phyloP scores from a whole-genome alignment of 1,140 invertebrate species.

The Drosophila burlai region DNA sequence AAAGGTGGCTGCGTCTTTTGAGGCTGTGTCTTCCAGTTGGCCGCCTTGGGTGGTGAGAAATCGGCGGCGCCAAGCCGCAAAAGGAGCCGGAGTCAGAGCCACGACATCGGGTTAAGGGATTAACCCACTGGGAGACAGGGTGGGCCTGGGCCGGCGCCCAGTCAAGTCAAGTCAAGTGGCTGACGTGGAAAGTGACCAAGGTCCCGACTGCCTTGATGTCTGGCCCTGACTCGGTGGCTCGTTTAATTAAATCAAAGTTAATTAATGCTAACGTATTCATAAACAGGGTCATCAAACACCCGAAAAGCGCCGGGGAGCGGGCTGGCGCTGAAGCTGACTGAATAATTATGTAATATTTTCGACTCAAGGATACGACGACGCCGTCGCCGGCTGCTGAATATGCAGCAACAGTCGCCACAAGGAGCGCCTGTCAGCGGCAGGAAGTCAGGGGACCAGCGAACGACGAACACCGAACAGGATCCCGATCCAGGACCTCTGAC shows the following conservation, averaged over 20 bases:
- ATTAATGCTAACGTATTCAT: constrained; percentile 84
- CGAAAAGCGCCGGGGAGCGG: constrained; percentile 43
- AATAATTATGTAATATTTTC: constrained; percentile 81
- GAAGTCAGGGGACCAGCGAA: constrained; percentile 32
- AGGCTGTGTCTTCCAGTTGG: constrained; percentile 66
- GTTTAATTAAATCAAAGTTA: constrained; percentile 83
- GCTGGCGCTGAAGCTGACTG: constrained; percentile 34
- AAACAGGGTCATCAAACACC: constrained; percentile 83
- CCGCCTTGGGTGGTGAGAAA: constrained; percentile 62
- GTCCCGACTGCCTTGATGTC: constrained; percentile 37
- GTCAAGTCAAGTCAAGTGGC: constrained; percentile 53
- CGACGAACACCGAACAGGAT: constrained; percentile 10
- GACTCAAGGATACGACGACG: constrained; percentile 28
- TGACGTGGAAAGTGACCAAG: constrained; percentile 62
- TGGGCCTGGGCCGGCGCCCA: constrained; percentile 4
- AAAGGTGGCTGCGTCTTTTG: constrained; percentile 24
- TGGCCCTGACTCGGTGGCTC: constrained; percentile 44
- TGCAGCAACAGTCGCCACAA: constrained; percentile 60
- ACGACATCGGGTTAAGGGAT: constrained; percentile 74
- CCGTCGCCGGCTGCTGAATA: constrained; percentile 56
- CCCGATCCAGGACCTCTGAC: constrained; percentile 1
- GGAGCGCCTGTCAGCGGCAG: constrained; percentile 45
- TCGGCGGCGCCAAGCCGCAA: constrained; percentile 74
- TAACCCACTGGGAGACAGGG: constrained; percentile 45
- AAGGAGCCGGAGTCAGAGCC: constrained; percentile 57